Evolutionary conservation across 1,140 invertebrate species (phyloP), one percentile per base, ranked within the genome.

Genomic region (Drosophila sproati): DNA sequence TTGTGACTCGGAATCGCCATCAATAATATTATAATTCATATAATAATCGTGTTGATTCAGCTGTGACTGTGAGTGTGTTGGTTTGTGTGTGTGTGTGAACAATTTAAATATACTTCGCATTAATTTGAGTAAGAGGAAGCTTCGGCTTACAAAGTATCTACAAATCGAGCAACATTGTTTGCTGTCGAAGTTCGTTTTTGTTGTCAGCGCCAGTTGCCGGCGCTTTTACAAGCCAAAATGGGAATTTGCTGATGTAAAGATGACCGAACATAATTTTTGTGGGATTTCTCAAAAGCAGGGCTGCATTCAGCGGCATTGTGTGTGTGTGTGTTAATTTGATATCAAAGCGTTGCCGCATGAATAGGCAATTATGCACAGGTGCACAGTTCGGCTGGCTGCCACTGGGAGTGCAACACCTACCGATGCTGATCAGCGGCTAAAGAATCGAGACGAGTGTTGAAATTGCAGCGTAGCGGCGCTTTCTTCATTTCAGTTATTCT

Each of bases 281-380:
- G 78, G 68, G 76, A 79, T 80, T 80, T 80, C 66, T 61, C 47
- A 69, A 60, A 54, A 52, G 62, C 34, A n/a, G 31, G n/a, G 39
- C 55, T 29, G 35, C 39, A 41, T 41, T 41, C 20, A 37, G 35
- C 35, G 5, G 55, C 39, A 39, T 6, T 41, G 34, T 56, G 52
- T 12, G 28, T 52, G 32, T 52, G 12, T 50, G 55, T 80, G 80
- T 77, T 85, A 85, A 85, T 85, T 86, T 83, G 80, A 83, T 83
- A 76, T 86, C 82, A 86, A 86, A 86, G 71, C 56, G 72, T 28
- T 78, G 78, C 81, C 71, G 60, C 82, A 67, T 86, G 82, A 87
- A 82, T 87, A 87, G 82, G 82, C 78, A 86, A 86, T 86, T 82
- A 78, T 66, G 72, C 73, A 86, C 82, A 86, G 82, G 82, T 83